These are phyloP conservation scores for Amblyjoppa fuscipennis DNA, from an alignment of 2,888 invertebrate species.

Conservation along the genomic window DNA sequence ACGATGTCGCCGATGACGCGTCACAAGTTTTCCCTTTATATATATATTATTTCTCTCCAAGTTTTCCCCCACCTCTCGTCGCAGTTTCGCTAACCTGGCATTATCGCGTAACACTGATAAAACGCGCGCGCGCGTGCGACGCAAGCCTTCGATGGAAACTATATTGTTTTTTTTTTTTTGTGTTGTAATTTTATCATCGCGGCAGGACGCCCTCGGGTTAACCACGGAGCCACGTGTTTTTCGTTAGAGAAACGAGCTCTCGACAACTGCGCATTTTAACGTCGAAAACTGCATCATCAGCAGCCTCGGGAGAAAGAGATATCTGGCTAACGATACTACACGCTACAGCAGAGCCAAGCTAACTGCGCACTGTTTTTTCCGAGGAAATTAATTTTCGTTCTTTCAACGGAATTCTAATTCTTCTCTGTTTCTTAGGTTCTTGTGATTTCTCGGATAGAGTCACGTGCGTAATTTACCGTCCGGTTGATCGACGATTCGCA, in stretches of 20 bases:
- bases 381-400: too few species aligned
- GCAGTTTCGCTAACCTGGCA: conserved; percentile 9
- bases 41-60: conserved; percentile 1
- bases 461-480: too few species aligned
- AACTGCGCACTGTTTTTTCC: too few species aligned
- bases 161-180: conserved; percentile 6
- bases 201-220: not conserved
- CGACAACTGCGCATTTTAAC: conserved; percentile 21
- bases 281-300: conserved; percentile 8
- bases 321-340: not conserved
- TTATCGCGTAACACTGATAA: conserved; percentile 9
- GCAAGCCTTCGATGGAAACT: not conserved
- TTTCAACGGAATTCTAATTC: too few species aligned
- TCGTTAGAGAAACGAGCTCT: not conserved
- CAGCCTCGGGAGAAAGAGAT: not conserved
- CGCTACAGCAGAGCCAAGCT: too few species aligned
- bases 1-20: conserved; percentile 39
- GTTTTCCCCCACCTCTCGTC: not conserved
- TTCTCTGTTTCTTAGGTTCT: too few species aligned
- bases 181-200: not conserved
- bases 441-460: too few species aligned
- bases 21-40: conserved; percentile 42
- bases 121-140: not conserved
- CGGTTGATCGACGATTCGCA: too few species aligned
- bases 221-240: conserved; percentile 6